A percentile compares a stretch with the other conserved stretches of the same genome.
These are phyloP conservation scores for Siderastrea radians DNA, from an alignment of 92 coral and sea anemone species.

Conservation along the genomic window DNA sequence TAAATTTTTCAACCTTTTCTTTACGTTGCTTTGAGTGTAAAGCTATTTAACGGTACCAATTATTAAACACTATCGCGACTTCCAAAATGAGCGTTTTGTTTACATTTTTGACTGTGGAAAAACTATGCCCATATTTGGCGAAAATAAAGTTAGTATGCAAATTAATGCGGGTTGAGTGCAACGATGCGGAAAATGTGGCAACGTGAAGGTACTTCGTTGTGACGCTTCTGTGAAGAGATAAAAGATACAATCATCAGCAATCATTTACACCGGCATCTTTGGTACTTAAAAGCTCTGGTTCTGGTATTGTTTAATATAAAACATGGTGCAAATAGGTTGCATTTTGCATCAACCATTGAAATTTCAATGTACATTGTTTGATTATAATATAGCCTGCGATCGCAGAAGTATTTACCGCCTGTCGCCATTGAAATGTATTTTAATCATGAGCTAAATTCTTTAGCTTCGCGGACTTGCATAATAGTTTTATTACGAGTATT, in stretches of 20 bases:
- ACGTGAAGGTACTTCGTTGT: conserved; percentile 12
- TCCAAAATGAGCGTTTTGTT: too few species aligned
- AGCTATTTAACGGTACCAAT: too few species aligned
- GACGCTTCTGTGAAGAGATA: neutral
- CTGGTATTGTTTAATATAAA: conserved; percentile 9
- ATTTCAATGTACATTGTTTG: neutral
- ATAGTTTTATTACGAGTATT: too few species aligned
- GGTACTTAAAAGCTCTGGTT: neutral
- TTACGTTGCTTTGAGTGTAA: too few species aligned
- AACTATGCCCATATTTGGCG: neutral
- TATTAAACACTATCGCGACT: too few species aligned
- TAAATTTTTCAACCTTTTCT: too few species aligned
- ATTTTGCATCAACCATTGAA: conserved; percentile 2
- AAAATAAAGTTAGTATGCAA: too few species aligned
- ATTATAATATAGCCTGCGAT: conserved; percentile 10
- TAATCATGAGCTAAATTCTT: conserved; percentile 6
- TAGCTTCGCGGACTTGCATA: neutral
- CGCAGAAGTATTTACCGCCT: neutral
- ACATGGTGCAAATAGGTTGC: conserved; percentile 1
- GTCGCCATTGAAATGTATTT: conserved; percentile 12
- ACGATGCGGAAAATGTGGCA: conserved; percentile 7
- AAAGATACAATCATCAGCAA: too few species aligned
- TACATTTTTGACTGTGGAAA: too few species aligned
- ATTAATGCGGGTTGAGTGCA: neutral
- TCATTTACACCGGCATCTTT: too few species aligned